Percentiles rank a stretch among this genome's conserved stretches.
Evolutionary conservation across 2,888 invertebrate genomes (phyloP).

Genomic region (Glyphotaelius pellucidus): DNA sequence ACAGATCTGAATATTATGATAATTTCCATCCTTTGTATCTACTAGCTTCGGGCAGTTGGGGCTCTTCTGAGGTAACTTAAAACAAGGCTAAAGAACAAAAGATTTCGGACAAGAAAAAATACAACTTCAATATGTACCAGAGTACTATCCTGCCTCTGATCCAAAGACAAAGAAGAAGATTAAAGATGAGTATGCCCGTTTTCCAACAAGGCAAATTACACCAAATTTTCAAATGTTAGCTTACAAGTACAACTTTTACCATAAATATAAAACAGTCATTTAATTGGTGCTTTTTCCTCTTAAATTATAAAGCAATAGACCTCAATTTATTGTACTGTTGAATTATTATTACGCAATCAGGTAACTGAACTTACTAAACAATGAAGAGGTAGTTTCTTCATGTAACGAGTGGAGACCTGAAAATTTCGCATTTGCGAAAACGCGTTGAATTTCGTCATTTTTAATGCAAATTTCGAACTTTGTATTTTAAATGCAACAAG

Average conservation of each 20-base stretch:
- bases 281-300: background rate
- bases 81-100: background rate
- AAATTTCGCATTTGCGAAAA: no score
- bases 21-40: no score
- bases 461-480: no score
- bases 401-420: background rate
- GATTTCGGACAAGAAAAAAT: background rate
- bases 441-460: no score
- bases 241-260: background rate
- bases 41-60: background rate
- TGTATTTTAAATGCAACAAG: no score
- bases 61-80: background rate
- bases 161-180: background rate
- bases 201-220: background rate
- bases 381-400: background rate
- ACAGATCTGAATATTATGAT: no score
- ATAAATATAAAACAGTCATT: background rate
- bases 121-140: background rate
- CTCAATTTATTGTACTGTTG: background rate
- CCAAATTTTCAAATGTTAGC: background rate
- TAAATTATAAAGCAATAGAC: background rate
- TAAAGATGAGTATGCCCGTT: background rate
- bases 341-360: background rate
- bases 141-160: background rate
- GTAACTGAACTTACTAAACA: background rate